phyloP scores from a whole-genome alignment of 1,140 invertebrate genomes.

The Octopus sinensis region DNA sequence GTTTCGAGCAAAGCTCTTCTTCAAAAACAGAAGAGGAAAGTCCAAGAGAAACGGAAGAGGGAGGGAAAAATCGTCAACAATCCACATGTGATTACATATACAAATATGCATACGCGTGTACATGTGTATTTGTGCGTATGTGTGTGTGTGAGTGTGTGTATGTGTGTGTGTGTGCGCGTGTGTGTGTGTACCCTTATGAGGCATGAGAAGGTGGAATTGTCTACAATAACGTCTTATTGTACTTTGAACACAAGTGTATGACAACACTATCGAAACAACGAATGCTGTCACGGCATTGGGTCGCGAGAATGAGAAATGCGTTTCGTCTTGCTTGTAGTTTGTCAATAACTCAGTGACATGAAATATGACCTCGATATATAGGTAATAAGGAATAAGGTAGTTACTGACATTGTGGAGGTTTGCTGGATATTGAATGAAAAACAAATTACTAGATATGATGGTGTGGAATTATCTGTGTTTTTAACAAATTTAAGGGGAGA shows the following conservation, averaged over 20 bases:
- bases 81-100: neutral
- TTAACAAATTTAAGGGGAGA: neutral
- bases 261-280: no score
- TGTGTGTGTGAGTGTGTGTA: slow-evolving; percentile 14
- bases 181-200: neutral
- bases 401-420: neutral
- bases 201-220: neutral
- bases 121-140: neutral
- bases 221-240: neutral
- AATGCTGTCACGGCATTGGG: no score
- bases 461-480: neutral
- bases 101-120: neutral
- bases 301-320: no score
- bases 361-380: no score
- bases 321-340: no score
- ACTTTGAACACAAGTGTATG: no score
- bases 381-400: no score
- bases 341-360: no score
- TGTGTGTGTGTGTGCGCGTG: neutral
- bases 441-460: neutral
- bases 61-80: no score
- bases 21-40: no score
- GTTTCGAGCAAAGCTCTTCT: no score
- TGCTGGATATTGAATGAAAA: neutral
- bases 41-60: no score